Evolutionary conservation across 2,113 vertebrate species (phyloP).

Genomic region (Prinia subflava): DNA sequence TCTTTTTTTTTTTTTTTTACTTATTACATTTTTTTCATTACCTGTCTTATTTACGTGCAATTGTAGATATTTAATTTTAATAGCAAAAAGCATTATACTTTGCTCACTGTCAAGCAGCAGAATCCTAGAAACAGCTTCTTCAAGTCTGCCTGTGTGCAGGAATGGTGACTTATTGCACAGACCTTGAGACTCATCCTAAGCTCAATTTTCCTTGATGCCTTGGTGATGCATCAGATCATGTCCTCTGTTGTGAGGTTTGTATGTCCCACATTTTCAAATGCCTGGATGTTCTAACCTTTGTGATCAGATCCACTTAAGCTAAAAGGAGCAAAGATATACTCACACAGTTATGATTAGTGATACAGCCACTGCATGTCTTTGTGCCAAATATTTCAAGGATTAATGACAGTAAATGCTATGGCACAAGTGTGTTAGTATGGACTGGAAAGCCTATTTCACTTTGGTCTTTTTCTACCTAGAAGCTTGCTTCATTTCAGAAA

Average conservation of each 20-base stretch:
- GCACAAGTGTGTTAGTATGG: neutral
- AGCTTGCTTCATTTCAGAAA: neutral
- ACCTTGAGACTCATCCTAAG: neutral
- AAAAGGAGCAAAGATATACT: neutral
- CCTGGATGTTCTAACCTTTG: neutral
- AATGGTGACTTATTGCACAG: neutral
- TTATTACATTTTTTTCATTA: neutral
- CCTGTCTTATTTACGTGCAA: neutral
- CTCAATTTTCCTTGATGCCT: neutral
- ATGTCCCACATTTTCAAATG: neutral
- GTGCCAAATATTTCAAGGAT: neutral
- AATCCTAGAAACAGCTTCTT: neutral
- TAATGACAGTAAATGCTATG: neutral
- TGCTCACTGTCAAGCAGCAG: neutral
- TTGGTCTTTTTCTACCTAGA: neutral
- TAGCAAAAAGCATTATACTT: neutral
- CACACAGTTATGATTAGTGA: neutral
- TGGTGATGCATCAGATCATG: neutral
- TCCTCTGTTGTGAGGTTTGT: neutral
- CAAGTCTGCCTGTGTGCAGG: neutral
- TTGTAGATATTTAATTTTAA: neutral
- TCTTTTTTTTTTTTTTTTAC: neutral
- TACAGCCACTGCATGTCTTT: neutral
- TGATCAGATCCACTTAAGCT: neutral
- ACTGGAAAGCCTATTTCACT: neutral